Percentiles rank a stretch among this genome's conserved stretches.
phyloP scores from a whole-genome alignment of 2,113 vertebrate species.

The Mystacornis crossleyi region DNA sequence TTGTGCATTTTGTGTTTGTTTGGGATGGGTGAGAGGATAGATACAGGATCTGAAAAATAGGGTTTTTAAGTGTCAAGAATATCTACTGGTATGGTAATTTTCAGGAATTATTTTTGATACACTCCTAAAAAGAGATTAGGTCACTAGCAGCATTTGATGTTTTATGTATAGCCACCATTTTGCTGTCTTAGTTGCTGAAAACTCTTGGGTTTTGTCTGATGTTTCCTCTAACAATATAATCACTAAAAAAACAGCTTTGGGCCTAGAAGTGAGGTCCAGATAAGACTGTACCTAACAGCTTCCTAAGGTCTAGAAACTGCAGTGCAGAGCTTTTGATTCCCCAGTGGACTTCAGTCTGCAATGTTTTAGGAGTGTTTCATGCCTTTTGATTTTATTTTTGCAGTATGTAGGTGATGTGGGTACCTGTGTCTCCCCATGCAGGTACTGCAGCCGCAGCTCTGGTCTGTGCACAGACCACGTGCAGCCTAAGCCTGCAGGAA shows the following conservation, averaged over 20 bases:
- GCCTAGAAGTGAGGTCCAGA: not conserved
- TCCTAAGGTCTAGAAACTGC: not conserved
- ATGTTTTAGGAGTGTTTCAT: not conserved
- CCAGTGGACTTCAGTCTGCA: not conserved
- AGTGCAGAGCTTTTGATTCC: not conserved
- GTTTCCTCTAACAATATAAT: not conserved
- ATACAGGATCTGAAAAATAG: not conserved
- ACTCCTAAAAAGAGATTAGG: not conserved
- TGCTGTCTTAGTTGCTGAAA: not conserved
- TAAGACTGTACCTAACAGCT: not conserved
- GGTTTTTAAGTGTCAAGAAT: rapidly evolving
- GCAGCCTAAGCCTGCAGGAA: not conserved
- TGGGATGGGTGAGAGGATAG: not conserved
- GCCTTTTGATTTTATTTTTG: not conserved
- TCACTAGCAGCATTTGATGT: not conserved
- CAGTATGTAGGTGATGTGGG: not conserved
- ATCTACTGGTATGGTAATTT: not conserved
- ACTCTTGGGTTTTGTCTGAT: not conserved
- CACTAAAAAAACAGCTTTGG: not conserved
- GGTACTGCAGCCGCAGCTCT: not conserved
- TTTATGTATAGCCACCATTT: not conserved
- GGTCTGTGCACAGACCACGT: not conserved
- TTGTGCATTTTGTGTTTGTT: not conserved
- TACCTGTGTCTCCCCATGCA: not conserved
- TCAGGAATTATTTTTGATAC: not conserved